Evolutionary conservation across 2,113 vertebrate genomes (phyloP), one percentile per base, ranked within the genome.

Genomic region (Shinisaurus crocodilurus): DNA sequence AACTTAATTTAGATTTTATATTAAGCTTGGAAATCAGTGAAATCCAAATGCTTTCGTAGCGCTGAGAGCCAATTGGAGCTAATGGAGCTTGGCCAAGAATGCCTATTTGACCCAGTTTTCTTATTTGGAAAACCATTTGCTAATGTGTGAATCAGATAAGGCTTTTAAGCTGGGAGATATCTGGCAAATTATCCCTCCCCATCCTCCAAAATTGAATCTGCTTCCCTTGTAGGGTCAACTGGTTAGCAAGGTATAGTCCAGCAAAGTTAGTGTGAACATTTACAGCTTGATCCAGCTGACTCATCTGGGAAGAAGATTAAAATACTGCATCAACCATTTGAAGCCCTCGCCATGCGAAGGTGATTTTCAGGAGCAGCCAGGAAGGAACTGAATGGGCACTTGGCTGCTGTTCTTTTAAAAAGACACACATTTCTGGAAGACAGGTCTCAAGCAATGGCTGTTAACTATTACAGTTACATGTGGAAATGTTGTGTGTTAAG

Each of bases 91-190:
- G 79, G 87, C 83, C 32, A 81, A 72, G 32, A 77, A 86, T 85
- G 85, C 54, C 81, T 79, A 82, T 82, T 9, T 81, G 65, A 10
- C n/a, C 9, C 50, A 77, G 6, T 82, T 40, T 87, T 12, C 67
- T 69, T 48, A 34, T 82, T 85, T 90, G 86, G 86, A 34, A 88
- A 90, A 90, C 0, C 0, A 2, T 40, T 81, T 91, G 10, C 20
- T 88, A 23, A n/a, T 77, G 1, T 79, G 18, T 91, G 72, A 25
- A 43, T 65, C 12, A 77, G 34, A 88, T n/a, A 54, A 43, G 70
- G 88, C 90, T 90, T 77, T 93, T 86, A 50, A 48, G 2, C 8
- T 69, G 6, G 57, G 1, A 87, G 86, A 69, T 87, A n/a, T 1
- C 75, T 70, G 79, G 32, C 0, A 72, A 76, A 89, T 48, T 25